phyloP scores from a whole-genome alignment of 2,888 invertebrate species.

The Polymixis flavicincta region DNA sequence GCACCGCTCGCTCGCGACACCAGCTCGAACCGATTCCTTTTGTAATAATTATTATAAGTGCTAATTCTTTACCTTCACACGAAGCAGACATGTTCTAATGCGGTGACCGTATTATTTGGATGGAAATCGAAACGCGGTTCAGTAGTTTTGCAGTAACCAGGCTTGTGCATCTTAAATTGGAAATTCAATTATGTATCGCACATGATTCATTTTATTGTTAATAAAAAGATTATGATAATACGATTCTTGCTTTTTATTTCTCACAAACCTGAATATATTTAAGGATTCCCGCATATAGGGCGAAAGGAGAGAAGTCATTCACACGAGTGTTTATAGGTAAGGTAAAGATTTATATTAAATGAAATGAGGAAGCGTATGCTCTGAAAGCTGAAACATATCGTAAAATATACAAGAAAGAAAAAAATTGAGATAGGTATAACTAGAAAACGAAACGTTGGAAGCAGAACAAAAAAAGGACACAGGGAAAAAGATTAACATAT shows the following conservation, averaged over 20 bases:
- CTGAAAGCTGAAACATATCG: constrained; percentile 16
- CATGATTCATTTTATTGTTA: constrained; percentile 90
- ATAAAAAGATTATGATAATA: constrained; percentile 89
- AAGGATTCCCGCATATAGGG: neutral
- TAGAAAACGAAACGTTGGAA: constrained; percentile 22
- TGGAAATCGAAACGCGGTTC: constrained; percentile 73
- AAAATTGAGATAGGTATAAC: neutral
- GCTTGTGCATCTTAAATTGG: constrained; percentile 86
- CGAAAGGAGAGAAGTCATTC: constrained; percentile 16
- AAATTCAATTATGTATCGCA: constrained; percentile 88
- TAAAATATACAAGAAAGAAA: constrained; percentile 21
- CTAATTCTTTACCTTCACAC: constrained; percentile 76
- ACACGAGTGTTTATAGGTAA: constrained; percentile 26
- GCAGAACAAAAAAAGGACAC: constrained; percentile 3
- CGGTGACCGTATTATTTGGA: constrained; percentile 64
- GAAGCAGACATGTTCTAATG: constrained; percentile 66
- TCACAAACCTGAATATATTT: constrained; percentile 13
- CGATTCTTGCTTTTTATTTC: constrained; percentile 71
- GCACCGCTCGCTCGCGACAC: constrained; percentile 57
- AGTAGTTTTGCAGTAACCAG: constrained; percentile 78
- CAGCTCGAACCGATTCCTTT: constrained; percentile 76
- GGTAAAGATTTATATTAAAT: constrained; percentile 45
- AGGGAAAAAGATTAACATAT: constrained; percentile 44
- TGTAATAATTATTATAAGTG: constrained; percentile 76
- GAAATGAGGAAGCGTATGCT: constrained; percentile 19